Base-by-base conservation (phyloP, 1,140 invertebrate species). In the Zaprionus nigranus region DNA sequence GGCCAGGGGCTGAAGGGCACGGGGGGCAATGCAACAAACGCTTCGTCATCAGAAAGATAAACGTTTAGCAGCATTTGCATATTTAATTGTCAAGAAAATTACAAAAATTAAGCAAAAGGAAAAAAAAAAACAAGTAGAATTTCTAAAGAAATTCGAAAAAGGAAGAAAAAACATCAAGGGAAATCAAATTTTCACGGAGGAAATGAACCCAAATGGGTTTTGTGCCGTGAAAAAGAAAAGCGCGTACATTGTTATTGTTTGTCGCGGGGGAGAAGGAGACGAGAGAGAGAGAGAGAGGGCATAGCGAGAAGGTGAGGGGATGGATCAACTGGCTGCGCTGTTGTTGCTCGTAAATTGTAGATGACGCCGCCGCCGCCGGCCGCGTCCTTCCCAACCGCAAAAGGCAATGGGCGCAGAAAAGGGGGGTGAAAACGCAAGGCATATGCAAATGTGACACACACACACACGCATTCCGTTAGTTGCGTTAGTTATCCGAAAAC, bases 71-170 rank as follows among this genome's bases (percentile, higher is more conserved):
- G 46, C 59, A 86, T 86, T 86, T 87, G 72, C 83, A 86, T 86
- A 86, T 83, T 82, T 83, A 86, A 86, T 86, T 87, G 83, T 66
- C 22, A 78, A 75, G 83, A 87, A 86, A 86, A 86, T 86, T 82
- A 77, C 83, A 51, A 58, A 59, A 72, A 57, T n/a, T 43, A 40
- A 38, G 15, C 46, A 20, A 9, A 38, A 34, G 7, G 26, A 7
- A 28, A 5, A 26, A 11, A 51, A 66, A 43, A 43, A 30, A 57
- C 24, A 66, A 75, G 51, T 51, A 81, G 38, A 62, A 63, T 65
- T 30, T 58, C 22, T 59, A 20, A 62, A 9, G 51, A 74, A 80
- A 43, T 51, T 9, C 7, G 9, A 11, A 49, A 49, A 20, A 24
- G 30, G 30, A 51, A 22, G 46, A 51, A 51, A 51, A 13, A 51